Percentiles rank a stretch among this genome's conserved stretches.
phyloP scores from a whole-genome alignment of 2,113 vertebrate species.

The Nothobranchius furzeri region DNA sequence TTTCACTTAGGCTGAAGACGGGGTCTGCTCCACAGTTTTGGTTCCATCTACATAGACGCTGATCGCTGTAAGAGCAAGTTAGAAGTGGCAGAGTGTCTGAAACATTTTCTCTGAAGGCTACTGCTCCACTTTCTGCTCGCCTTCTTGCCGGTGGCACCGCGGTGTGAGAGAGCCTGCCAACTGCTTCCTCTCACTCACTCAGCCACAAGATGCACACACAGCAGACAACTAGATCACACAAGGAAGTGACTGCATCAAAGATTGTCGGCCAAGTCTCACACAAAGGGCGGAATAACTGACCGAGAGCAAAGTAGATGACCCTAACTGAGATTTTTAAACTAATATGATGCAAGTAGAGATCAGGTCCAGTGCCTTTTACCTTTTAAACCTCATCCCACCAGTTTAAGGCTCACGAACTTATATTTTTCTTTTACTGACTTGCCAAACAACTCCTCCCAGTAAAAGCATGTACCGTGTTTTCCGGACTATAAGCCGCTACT shows the following conservation, averaged over 20 bases:
- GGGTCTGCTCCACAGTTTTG: not conserved
- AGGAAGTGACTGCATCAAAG: not conserved
- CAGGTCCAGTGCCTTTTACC: no score
- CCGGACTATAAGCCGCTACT: no score
- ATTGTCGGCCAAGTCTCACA: not conserved
- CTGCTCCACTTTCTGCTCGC: conserved; percentile 1
- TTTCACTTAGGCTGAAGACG: not conserved
- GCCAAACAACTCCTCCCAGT: no score
- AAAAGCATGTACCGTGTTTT: no score
- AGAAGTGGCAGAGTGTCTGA: not conserved
- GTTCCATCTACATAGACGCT: not conserved
- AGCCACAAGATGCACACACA: not conserved
- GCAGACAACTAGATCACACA: not conserved
- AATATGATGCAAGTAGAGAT: no score
- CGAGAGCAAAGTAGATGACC: not conserved
- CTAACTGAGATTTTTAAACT: not conserved
- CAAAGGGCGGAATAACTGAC: not conserved
- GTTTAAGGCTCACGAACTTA: no score
- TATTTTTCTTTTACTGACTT: no score
- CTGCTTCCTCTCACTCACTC: not conserved
- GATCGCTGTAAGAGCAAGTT: not conserved
- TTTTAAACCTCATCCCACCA: no score
- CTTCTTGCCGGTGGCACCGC: not conserved
- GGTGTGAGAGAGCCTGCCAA: not conserved
- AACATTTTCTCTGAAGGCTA: not conserved